These are phyloP conservation scores for Frankliniella intonsa DNA, from an alignment of 2,888 invertebrate genomes.

Conservation along the genomic window DNA sequence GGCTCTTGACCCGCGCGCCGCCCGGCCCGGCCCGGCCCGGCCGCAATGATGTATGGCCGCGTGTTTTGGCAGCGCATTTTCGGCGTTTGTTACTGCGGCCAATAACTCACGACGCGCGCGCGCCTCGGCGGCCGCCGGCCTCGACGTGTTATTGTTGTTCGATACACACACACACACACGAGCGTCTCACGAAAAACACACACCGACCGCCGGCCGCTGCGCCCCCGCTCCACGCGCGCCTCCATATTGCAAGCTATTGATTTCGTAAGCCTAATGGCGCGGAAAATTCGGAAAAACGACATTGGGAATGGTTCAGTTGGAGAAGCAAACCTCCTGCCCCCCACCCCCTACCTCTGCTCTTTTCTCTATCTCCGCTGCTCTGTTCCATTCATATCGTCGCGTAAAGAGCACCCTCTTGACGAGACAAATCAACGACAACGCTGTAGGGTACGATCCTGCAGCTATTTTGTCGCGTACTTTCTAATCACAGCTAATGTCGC, in stretches of 20 bases:
- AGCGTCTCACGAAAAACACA: not conserved
- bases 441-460: too few relatives aligned
- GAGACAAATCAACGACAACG: too few relatives aligned
- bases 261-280: constrained; percentile 5
- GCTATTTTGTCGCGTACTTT: too few relatives aligned
- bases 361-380: too few relatives aligned
- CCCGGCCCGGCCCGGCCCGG: not conserved
- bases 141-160: not conserved
- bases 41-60: constrained; percentile 9
- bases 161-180: not conserved
- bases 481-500: too few relatives aligned
- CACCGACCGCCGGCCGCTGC: not conserved
- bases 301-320: not conserved
- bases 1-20: not conserved
- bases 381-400: too few relatives aligned
- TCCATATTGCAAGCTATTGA: constrained; percentile 10
- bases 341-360: too few relatives aligned
- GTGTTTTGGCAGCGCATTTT: constrained; percentile 26
- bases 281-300: constrained; percentile 16
- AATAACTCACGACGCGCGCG: constrained; percentile 4
- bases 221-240: not conserved
- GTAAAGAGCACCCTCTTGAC: too few relatives aligned
- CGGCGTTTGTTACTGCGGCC: constrained; percentile 21
- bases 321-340: not conserved
- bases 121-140: too few relatives aligned